Percentiles rank a stretch among this genome's conserved stretches.
phyloP scores from a whole-genome alignment of 2,888 invertebrate genomes.

The Leucozona laternaria region DNA sequence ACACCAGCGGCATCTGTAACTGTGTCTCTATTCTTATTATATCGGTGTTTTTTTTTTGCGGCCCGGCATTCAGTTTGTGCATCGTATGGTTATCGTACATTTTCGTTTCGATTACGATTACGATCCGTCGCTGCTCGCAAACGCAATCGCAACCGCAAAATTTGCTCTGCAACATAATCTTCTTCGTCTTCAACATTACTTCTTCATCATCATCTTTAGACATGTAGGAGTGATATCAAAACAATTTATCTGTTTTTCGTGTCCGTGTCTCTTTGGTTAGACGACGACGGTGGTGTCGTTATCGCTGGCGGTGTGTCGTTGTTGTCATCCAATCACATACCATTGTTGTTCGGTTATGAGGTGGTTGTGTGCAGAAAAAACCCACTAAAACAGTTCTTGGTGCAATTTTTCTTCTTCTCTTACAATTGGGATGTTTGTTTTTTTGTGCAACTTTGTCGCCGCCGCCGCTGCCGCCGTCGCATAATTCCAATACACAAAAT shows the following conservation, averaged over 20 bases:
- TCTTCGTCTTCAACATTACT: background rate
- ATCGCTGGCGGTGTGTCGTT: constrained; percentile 34
- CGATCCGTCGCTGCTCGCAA: constrained; percentile 12
- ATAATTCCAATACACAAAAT: constrained; percentile 19
- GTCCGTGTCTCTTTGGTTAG: constrained; percentile 19
- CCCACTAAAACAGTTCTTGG: constrained; percentile 7
- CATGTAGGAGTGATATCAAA: constrained; percentile 6
- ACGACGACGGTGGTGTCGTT: constrained; percentile 19
- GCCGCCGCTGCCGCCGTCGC: background rate
- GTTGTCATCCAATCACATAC: constrained; percentile 67
- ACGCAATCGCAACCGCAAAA: background rate
- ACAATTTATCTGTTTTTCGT: constrained; percentile 21
- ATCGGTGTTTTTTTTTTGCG: background rate
- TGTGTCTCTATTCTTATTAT: constrained; percentile 1
- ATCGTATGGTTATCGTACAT: constrained; percentile 29
- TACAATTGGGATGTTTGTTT: background rate
- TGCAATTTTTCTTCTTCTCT: constrained; percentile 25
- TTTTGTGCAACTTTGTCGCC: constrained; percentile 11
- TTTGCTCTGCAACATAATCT: constrained; percentile 9
- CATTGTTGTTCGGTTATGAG: constrained; percentile 58
- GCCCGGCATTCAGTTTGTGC: background rate
- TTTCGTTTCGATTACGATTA: constrained; percentile 22
- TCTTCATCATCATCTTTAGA: background rate
- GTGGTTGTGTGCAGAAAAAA: constrained; percentile 50
- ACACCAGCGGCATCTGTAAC: constrained; percentile 7